phyloP scores from a whole-genome alignment of 2,888 invertebrate species.

The Sylvicola cinctus region DNA sequence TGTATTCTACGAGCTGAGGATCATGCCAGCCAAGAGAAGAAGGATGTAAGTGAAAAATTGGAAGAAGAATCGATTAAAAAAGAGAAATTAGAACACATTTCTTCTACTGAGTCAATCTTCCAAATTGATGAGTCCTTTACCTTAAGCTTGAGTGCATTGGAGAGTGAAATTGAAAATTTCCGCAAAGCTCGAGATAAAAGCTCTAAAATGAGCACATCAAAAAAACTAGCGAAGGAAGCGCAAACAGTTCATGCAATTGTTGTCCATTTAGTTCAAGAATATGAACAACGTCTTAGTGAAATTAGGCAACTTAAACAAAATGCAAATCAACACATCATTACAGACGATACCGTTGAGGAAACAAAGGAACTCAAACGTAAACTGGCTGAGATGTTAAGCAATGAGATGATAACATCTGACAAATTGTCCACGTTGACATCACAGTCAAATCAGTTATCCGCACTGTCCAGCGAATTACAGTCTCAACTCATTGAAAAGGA shows the following conservation, averaged over 20 bases:
- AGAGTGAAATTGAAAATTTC: constrained; percentile 20
- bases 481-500: no score
- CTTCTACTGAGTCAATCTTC: not conserved
- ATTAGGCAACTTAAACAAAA: constrained; percentile 9
- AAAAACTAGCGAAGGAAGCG: constrained; percentile 22
- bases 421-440: no score
- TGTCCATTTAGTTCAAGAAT: constrained; percentile 2
- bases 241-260: constrained; percentile 15
- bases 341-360: constrained; percentile 3
- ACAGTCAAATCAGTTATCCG: no score
- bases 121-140: not conserved
- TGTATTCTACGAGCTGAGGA: not conserved
- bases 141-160: constrained; percentile 16
- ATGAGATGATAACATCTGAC: constrained; percentile 6
- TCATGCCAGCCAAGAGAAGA: not conserved
- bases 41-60: not conserved
- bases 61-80: no score
- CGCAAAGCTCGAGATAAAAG: constrained; percentile 21
- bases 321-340: no score
- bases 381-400: constrained; percentile 11
- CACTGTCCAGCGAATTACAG: no score
- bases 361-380: constrained; percentile 8
- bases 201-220: constrained; percentile 20
- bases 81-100: no score
- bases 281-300: constrained; percentile 9